Base-by-base conservation (phyloP, 2,113 vertebrate genomes). In the Apodemus speciosus region DNA sequence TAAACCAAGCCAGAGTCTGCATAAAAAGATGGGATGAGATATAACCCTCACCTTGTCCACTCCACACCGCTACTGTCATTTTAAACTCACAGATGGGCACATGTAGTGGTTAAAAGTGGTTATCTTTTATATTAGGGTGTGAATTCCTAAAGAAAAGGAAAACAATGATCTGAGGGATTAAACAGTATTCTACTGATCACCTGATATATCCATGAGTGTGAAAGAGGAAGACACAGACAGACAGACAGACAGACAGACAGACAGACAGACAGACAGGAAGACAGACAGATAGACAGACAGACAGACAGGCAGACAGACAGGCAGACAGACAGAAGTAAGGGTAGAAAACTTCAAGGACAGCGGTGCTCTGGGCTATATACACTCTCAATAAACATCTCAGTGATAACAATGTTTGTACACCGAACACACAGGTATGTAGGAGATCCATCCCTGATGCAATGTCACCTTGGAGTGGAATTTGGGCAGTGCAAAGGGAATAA, bases 71-170 rank as follows among this genome's bases (percentile, higher is more conserved):
- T 38, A 7, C 21, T 40, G 80, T n/a, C 43, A 15, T 3, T 66
- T 66, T 46, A 81, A 88, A 21, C 4, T 51, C 38, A 46, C 30
- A 58, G 62, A 46, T 46, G 56, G 9, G 9, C 83, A 83, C 25
- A 62, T 6, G 11, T 85, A 13, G 0, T 30, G 40, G 51, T 13
- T n/a, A n/a, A n/a, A n/a, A 88, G 32, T 71, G 89, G 43, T 40
- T 69, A 40, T 6, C 64, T 92, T 88, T 53, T 85, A 80, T 43
- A 88, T 62, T 56, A 84, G 21, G 14, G 32, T 58, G 56, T 75
- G 15, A 79, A 91, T 93, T 68, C 14, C 73, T 62, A 40, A 80
- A 94, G 53, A 83, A 85, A 80, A 88, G 15, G 20, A 69, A 83
- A 89, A 14, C 40, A n/a, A 80, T 25, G 0, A 87, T 75, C 43